Evolutionary conservation across 2,888 invertebrate genomes (phyloP).

Genomic region (Leucoma salicis): DNA sequence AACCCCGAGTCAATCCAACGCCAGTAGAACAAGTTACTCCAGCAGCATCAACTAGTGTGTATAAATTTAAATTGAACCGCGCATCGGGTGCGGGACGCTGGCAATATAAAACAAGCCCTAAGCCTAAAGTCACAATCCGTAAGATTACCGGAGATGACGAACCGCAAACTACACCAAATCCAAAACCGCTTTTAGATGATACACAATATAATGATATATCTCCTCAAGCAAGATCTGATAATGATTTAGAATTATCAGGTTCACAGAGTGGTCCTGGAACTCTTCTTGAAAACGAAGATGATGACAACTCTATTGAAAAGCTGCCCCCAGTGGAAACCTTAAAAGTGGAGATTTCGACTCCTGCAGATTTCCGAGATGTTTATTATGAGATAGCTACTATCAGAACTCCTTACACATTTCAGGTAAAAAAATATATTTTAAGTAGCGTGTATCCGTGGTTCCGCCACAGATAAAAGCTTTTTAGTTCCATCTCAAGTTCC

Average conservation of each 20-base stretch:
- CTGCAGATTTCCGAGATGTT: constrained; percentile 91
- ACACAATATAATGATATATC: constrained; percentile 78
- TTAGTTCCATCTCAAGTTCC: no score
- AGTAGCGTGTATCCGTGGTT: no score
- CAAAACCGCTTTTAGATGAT: constrained; percentile 69
- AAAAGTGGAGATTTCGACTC: constrained; percentile 94
- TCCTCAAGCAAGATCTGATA: constrained; percentile 81
- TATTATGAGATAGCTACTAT: constrained; percentile 96
- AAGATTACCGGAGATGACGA: constrained; percentile 84
- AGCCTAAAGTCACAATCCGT: constrained; percentile 91
- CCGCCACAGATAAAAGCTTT: no score
- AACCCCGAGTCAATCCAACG: constrained; percentile 84
- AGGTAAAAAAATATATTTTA: constrained; percentile 75
- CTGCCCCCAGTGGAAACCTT: constrained; percentile 89
- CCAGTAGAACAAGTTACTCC: constrained; percentile 78
- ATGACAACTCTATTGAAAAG: constrained; percentile 85
- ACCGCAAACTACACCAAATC: constrained; percentile 69
- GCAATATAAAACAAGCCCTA: constrained; percentile 95
- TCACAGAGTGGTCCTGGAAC: constrained; percentile 84
- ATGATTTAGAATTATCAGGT: constrained; percentile 88
- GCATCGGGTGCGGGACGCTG: constrained; percentile 93
- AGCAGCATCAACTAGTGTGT: constrained; percentile 83
- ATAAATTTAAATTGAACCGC: constrained; percentile 91
- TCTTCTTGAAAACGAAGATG: constrained; percentile 83
- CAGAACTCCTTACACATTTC: constrained; percentile 94